Evolutionary conservation across 2,888 invertebrate genomes (phyloP).

Genomic region (Cecidostiba fungosa): DNA sequence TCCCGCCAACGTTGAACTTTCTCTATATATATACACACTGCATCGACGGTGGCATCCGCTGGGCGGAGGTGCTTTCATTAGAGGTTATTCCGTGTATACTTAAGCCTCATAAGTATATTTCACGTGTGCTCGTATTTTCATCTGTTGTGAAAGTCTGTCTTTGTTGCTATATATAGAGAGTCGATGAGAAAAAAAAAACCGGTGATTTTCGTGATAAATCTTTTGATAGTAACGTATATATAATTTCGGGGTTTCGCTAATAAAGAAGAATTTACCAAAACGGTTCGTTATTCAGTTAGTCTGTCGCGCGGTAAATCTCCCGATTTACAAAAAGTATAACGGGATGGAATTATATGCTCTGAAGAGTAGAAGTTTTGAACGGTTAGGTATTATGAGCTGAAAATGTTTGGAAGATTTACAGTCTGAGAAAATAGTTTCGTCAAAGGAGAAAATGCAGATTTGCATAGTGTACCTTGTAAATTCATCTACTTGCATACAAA

Average conservation of each 20-base stretch:
- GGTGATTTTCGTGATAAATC: slow-evolving; percentile 53
- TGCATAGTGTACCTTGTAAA: not conserved
- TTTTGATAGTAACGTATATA: not conserved
- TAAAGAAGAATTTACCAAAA: not conserved
- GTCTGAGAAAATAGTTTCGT: not conserved
- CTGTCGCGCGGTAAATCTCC: slow-evolving; percentile 10
- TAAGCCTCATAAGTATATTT: slow-evolving; percentile 56
- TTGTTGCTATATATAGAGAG: not conserved
- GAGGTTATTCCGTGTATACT: slow-evolving; percentile 52
- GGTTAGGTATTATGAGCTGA: not conserved
- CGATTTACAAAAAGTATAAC: slow-evolving; percentile 34
- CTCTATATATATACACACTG: not conserved
- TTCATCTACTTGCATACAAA: not conserved
- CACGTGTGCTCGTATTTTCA: slow-evolving; percentile 24
- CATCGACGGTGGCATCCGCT: slow-evolving; percentile 35
- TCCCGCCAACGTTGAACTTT: slow-evolving; percentile 31
- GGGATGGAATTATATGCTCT: not conserved
- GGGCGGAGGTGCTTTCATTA: slow-evolving; percentile 48
- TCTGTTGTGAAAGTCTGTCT: slow-evolving; percentile 20
- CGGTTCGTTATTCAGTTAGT: slow-evolving; percentile 27
- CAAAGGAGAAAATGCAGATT: not conserved
- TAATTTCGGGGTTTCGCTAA: slow-evolving; percentile 35
- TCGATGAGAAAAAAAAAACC: slow-evolving; percentile 34
- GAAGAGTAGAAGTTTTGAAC: not conserved
- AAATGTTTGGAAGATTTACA: not conserved